phyloP scores from a whole-genome alignment of 2,888 invertebrate species.

The Drosophila mayaguana region DNA sequence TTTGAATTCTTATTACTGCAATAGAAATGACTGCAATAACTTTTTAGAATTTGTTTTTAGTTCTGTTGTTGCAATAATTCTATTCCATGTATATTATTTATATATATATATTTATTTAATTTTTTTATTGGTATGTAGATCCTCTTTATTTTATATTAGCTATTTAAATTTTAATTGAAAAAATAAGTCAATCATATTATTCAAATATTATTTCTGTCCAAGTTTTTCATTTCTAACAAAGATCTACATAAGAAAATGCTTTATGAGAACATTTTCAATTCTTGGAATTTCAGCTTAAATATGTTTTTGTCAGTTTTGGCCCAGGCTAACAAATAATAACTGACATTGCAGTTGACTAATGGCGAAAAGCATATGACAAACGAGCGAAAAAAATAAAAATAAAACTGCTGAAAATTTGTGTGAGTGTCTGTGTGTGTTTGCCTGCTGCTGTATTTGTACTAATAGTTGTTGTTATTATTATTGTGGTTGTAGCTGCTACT shows the following conservation, averaged over 20 bases:
- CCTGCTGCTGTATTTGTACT: slow-evolving; percentile 27
- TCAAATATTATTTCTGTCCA: too few species aligned
- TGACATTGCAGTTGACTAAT: slow-evolving; percentile 55
- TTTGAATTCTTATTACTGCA: too few species aligned
- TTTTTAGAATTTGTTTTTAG: too few species aligned
- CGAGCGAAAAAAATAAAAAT: slow-evolving; percentile 8
- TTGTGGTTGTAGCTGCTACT: slow-evolving; percentile 30
- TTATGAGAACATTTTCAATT: neutral
- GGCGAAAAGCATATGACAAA: slow-evolving; percentile 52
- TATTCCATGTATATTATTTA: too few species aligned
- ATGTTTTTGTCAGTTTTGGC: slow-evolving; percentile 18
- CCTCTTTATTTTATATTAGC: too few species aligned
- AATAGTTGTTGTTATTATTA: slow-evolving; percentile 28
- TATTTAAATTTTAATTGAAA: too few species aligned
- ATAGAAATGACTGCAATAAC: too few species aligned
- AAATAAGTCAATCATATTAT: too few species aligned
- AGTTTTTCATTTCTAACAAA: too few species aligned
- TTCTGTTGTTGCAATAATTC: too few species aligned
- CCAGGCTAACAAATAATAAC: slow-evolving; percentile 38
- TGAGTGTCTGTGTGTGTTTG: neutral
- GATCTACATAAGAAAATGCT: neutral
- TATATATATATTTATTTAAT: too few species aligned
- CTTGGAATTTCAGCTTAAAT: slow-evolving; percentile 8
- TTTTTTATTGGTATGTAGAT: too few species aligned
- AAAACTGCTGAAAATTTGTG: slow-evolving; percentile 33